Conservation (phyloP, 1,140 invertebrate species). For the Zelostemma sp. region DNA sequence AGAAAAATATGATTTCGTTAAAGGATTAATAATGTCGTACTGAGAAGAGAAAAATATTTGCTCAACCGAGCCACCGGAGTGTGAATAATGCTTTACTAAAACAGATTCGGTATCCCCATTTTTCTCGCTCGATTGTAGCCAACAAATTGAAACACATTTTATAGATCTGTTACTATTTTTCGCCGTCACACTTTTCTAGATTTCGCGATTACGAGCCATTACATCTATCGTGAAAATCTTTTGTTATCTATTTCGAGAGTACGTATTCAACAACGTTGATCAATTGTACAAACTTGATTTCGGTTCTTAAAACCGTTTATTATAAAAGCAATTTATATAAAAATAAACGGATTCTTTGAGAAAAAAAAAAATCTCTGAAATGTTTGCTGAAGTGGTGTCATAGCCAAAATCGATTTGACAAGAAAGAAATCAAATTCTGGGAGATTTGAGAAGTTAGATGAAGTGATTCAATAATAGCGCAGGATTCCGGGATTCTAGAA, state of each 20-base stretch:
- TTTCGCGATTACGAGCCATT: no score
- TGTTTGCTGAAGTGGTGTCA: slow-evolving; percentile 17
- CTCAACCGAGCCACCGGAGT: neutral
- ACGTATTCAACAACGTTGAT: no score
- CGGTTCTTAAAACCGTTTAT: no score
- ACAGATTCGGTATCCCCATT: slow-evolving; percentile 5
- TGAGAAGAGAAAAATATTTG: slow-evolving; percentile 1
- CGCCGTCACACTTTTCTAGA: neutral
- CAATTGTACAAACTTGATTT: no score
- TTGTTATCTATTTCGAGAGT: no score
- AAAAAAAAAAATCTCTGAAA: slow-evolving; percentile 24
- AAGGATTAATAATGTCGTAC: slow-evolving; percentile 15
- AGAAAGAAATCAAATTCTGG: slow-evolving; percentile 32
- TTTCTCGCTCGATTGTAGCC: slow-evolving; percentile 19
- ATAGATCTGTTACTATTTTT: neutral
- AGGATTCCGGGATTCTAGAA: neutral
- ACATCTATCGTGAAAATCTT: no score
- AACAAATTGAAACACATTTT: neutral
- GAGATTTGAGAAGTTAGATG: slow-evolving; percentile 37
- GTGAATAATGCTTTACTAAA: slow-evolving; percentile 2
- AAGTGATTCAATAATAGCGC: slow-evolving; percentile 42
- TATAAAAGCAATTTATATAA: no score
- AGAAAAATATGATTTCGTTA: slow-evolving; percentile 7
- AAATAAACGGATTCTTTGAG: neutral
- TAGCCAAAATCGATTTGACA: slow-evolving; percentile 33